Base-by-base conservation (phyloP, 2,888 invertebrate species). In the Spatulosminthurus flaviceps region DNA sequence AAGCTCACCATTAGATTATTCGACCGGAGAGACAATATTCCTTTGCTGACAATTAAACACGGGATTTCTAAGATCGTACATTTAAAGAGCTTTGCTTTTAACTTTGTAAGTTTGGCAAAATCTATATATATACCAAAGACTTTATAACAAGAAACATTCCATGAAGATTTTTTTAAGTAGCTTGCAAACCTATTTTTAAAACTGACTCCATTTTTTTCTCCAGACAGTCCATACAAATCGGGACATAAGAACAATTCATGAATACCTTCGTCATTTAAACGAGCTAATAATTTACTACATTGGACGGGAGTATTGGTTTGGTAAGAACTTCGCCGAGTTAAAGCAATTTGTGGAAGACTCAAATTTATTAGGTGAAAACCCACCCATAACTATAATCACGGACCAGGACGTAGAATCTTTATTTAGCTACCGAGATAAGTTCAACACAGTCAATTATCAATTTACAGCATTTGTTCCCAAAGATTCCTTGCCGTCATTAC, bases 381-480 rank as follows among this genome's bases (percentile, higher is more conserved):
- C 60, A 60, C 19, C 19, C 4, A 64, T 64, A 11, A 64, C 24
- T 24, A 7, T 64, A 26, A 16, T 26, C 19, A 19, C 64, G 21
- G 64, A 64, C n/a, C 64, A 64, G 16, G 64, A 64, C 24, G 24
- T 5, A 1, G 64, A 64, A 24, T 64, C 2, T 22, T 2, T 24
- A 4, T 16, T 24, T 9, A 64, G 64, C 26, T 64, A 64, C 16
- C 64, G 64, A 24, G 64, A 64, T 22, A 64, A 64, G 26, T 64
- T 64, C 16, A 26, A 64, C 24, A 64, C 64, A 4, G 22, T 64
- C 22, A 64, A 64, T 26, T 64, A 64, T 26, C 64, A 64, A 64
- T 64, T 64, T 64, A 64, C 64, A 4, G 4, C 64, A 11, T 64
- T 64, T 26, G 26, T 64, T 22, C 64, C 64, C 24, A 64, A 64